Conservation (phyloP, 2,113 vertebrate genomes). For the Eubucco bourcierii region DNA sequence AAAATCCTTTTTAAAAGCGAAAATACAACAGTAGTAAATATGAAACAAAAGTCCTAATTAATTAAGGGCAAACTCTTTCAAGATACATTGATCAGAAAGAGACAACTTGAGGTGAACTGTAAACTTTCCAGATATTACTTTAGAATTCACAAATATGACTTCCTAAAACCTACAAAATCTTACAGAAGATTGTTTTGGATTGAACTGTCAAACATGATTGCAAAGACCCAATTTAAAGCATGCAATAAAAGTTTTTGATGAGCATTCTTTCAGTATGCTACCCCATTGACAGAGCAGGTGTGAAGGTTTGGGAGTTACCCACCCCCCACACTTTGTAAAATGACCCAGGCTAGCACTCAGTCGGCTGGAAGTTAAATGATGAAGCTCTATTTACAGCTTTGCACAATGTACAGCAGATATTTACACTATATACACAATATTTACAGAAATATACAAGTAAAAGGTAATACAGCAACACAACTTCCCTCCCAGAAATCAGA, state of each 20-base stretch:
- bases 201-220: not conserved
- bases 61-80: constrained; percentile 6
- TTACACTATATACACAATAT: no score
- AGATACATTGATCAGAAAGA: not conserved
- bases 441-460: no score
- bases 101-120: not conserved
- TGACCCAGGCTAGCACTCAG: no score
- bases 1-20: not conserved
- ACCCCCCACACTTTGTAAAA: no score
- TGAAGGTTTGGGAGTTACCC: no score
- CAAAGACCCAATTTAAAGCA: not conserved
- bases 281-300: not conserved
- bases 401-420: no score
- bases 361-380: no score
- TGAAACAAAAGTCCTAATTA: constrained; percentile 28
- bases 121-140: not conserved
- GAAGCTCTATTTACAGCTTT: no score
- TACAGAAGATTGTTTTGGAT: not conserved
- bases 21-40: constrained; percentile 33
- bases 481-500: no score
- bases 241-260: constrained; percentile 5
- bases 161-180: not conserved
- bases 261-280: not conserved
- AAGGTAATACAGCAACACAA: no score
- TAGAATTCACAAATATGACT: not conserved